Evolutionary conservation across 1,140 invertebrate species (phyloP).

Genomic region (Amphibalanus amphitrite): DNA sequence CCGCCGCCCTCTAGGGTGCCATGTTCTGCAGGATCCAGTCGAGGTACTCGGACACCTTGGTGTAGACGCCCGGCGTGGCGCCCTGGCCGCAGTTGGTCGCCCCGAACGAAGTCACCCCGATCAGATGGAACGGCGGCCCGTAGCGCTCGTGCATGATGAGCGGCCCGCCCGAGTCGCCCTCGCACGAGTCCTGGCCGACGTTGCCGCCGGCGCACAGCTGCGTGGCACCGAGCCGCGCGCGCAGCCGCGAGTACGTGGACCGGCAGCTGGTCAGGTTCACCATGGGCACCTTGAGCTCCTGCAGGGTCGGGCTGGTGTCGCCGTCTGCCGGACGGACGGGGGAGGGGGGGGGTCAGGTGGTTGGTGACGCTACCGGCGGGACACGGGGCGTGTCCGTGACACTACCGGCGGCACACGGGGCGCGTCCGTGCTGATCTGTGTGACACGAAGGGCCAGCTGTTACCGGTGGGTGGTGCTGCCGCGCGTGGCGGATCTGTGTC

Average conservation of each 20-base stretch:
- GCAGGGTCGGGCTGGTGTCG: slow-evolving; percentile 28
- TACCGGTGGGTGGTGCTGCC: too few species aligned
- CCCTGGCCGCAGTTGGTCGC: slow-evolving; percentile 7
- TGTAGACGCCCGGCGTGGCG: slow-evolving; percentile 10
- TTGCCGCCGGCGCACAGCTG: slow-evolving; percentile 8
- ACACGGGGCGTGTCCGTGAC: too few species aligned
- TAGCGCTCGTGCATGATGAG: slow-evolving; percentile 7
- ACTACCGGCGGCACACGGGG: too few species aligned
- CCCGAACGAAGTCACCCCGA: slow-evolving; percentile 12
- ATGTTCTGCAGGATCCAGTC: slow-evolving; percentile 10
- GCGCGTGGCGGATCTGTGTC: too few species aligned
- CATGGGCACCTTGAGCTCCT: slow-evolving; percentile 30
- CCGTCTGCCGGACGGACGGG: slow-evolving; percentile 27
- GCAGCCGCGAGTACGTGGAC: slow-evolving; percentile 37
- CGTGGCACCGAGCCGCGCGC: slow-evolving; percentile 22
- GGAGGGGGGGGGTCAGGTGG: neutral
- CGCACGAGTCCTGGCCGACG: slow-evolving; percentile 9
- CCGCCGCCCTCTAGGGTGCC: neutral
- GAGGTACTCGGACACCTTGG: slow-evolving; percentile 10
- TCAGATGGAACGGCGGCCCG: slow-evolving; percentile 11
- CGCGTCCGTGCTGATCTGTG: too few species aligned
- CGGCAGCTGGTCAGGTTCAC: slow-evolving; percentile 35
- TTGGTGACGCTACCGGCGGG: too few species aligned
- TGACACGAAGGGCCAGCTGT: too few species aligned
- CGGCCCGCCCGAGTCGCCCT: slow-evolving; percentile 13